Evolutionary conservation across 1,140 invertebrate species (phyloP), one percentile per base, ranked within the genome.

Genomic region (Ganaspis sp.): DNA sequence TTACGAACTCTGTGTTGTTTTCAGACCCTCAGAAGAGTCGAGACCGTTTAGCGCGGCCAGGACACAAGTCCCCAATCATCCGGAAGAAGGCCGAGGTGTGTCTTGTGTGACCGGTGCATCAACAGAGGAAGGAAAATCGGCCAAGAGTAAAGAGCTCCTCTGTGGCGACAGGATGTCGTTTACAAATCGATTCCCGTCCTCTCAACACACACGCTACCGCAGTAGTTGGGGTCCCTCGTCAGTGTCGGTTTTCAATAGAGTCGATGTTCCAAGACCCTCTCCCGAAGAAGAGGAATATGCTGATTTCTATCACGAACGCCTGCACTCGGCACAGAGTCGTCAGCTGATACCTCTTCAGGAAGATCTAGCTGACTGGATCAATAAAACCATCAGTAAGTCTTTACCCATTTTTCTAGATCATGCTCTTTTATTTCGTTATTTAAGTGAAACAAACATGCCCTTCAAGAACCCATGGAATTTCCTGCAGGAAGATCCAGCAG

Each of bases 351-450:
- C 95, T 0, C 91, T 97, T 21, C 95, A 96, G 86, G 96, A 97
- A 87, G 96, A 97, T 91, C 90, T 97, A 69, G 95, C 96, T 15
- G 96, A 97, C 85, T 97, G 96, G 96, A 94, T 97, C 75, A 96
- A 96, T 89, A 96, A 95, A 86, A 95, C 94, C 73, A 92, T 96
- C 79, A 95, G 96, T 96, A 87, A 94, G 93, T 93, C 58, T 74
- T 70, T 40, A 70, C 53, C 78, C 76, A 17, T n/a, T 49, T 49
- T 49, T n/a, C 5, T n/a, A 1, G 17, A 49, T 49, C 17, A n/a
- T n/a, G n/a, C n/a, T n/a, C n/a, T n/a, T n/a, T n/a, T n/a, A n/a
- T n/a, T n/a, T n/a, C n/a, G n/a, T n/a, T n/a, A n/a, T n/a, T n/a
- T n/a, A n/a, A n/a, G n/a, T n/a, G n/a, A n/a, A n/a, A n/a, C n/a